These are phyloP conservation scores for Ferdinandea cuprea DNA, from an alignment of 2,888 invertebrate genomes.

Conservation along the genomic window DNA sequence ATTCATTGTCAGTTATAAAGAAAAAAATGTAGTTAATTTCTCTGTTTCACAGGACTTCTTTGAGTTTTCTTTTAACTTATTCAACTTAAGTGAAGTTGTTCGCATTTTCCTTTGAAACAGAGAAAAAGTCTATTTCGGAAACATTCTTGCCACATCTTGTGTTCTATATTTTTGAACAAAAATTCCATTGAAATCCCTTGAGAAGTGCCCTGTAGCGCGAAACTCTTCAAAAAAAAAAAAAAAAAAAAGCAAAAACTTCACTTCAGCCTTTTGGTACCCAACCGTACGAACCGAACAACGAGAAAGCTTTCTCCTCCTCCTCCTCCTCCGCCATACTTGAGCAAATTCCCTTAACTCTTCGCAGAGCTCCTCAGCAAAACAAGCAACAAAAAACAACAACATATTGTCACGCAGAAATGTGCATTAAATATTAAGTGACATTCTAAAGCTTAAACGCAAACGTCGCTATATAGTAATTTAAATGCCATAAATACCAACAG, in stretches of 20 bases:
- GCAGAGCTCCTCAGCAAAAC: background rate
- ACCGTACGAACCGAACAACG: constrained; percentile 8
- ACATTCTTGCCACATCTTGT: background rate
- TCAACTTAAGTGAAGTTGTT: too few relatives aligned
- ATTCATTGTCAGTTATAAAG: too few relatives aligned
- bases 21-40: too few relatives aligned
- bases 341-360: background rate
- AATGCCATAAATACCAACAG: constrained; percentile 53
- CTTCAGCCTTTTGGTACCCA: constrained; percentile 3
- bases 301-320: constrained; percentile 22
- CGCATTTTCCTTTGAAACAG: too few relatives aligned
- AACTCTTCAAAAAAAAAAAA: constrained; percentile 1
- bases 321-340: too few relatives aligned
- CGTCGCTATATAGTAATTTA: constrained; percentile 48
- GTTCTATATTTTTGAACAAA: background rate
- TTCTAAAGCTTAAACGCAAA: constrained; percentile 40
- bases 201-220: background rate
- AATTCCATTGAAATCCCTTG: background rate
- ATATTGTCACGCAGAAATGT: constrained; percentile 41
- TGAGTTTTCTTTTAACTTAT: too few relatives aligned
- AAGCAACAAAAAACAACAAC: constrained; percentile 14
- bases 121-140: background rate
- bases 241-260: too few relatives aligned
- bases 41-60: too few relatives aligned
- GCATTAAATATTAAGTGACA: constrained; percentile 67